A percentile compares a stretch with the other conserved stretches of the same genome.
phyloP scores from a whole-genome alignment of 1,140 invertebrate species.

The Belonocnema kinseyi region DNA sequence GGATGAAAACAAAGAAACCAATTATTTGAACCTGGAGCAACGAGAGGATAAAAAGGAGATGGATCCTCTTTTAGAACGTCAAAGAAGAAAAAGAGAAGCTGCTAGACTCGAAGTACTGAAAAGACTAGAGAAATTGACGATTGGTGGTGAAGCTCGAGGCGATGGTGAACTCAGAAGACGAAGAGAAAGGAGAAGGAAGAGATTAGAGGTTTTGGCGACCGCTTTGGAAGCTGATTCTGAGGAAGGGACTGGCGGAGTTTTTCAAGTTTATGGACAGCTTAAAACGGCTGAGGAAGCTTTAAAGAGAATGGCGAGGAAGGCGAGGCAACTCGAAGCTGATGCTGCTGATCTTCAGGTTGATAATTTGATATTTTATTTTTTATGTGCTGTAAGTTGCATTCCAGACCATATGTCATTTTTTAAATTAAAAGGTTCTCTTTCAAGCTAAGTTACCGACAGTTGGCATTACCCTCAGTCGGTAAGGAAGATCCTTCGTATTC shows the following conservation, averaged over 20 bases:
- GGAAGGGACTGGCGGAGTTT: slow-evolving; percentile 68
- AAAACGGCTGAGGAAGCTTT: slow-evolving; percentile 72
- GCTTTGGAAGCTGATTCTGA: slow-evolving; percentile 66
- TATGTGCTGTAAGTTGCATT: neutral
- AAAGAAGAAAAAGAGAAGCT: slow-evolving; percentile 64
- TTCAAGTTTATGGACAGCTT: slow-evolving; percentile 73
- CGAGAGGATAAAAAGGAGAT: slow-evolving; percentile 33
- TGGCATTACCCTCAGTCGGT: too few relatives aligned
- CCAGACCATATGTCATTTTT: too few relatives aligned
- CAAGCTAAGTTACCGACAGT: too few relatives aligned
- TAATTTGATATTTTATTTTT: slow-evolving; percentile 16
- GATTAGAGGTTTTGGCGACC: slow-evolving; percentile 66
- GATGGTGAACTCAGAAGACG: slow-evolving; percentile 64
- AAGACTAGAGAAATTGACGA: slow-evolving; percentile 68
- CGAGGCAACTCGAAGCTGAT: slow-evolving; percentile 70
- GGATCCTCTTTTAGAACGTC: slow-evolving; percentile 59
- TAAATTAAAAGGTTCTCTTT: too few relatives aligned
- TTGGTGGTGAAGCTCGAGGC: slow-evolving; percentile 69
- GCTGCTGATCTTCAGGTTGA: slow-evolving; percentile 69
- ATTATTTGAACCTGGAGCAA: neutral
- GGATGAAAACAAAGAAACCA: slow-evolving; percentile 32
- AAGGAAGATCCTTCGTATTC: too few relatives aligned
- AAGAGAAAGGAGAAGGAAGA: slow-evolving; percentile 67
- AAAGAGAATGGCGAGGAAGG: slow-evolving; percentile 70
- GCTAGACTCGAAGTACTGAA: slow-evolving; percentile 69